Percentiles rank a stretch among this genome's conserved stretches.
These are phyloP conservation scores for Hippopotamus amphibius DNA, from an alignment of 2,113 vertebrate species.

Conservation along the genomic window DNA sequence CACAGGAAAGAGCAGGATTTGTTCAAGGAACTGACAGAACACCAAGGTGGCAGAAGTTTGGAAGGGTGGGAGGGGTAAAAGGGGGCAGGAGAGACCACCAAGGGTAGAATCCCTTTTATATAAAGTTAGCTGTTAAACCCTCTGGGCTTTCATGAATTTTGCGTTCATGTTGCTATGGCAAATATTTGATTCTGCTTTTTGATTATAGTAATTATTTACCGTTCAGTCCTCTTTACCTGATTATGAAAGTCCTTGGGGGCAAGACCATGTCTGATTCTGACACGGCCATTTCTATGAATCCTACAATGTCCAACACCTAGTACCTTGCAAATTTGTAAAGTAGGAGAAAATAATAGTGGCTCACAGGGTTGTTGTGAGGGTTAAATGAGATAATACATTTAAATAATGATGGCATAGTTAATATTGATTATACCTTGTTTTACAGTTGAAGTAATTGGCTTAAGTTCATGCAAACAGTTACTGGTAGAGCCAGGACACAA, in stretches of 20 bases:
- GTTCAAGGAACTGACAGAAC: neutral
- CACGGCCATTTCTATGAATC: neutral
- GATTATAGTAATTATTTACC: conserved; percentile 27
- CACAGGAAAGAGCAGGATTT: neutral
- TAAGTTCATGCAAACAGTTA: neutral
- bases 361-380: neutral
- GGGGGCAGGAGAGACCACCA: neutral
- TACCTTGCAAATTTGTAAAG: neutral
- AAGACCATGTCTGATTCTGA: neutral
- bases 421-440: conserved; percentile 1
- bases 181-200: conserved; percentile 54
- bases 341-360: conserved; percentile 11
- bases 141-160: neutral
- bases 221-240: neutral
- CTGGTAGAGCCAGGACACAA: neutral
- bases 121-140: neutral
- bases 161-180: neutral
- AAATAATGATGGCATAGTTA: neutral
- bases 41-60: neutral
- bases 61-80: neutral
- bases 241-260: neutral
- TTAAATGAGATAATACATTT: neutral
- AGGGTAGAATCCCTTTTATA: neutral
- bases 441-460: conserved; percentile 4
- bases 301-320: neutral